phyloP scores from a whole-genome alignment of 1,140 invertebrate species.

The Aphelenchoides avenae region DNA sequence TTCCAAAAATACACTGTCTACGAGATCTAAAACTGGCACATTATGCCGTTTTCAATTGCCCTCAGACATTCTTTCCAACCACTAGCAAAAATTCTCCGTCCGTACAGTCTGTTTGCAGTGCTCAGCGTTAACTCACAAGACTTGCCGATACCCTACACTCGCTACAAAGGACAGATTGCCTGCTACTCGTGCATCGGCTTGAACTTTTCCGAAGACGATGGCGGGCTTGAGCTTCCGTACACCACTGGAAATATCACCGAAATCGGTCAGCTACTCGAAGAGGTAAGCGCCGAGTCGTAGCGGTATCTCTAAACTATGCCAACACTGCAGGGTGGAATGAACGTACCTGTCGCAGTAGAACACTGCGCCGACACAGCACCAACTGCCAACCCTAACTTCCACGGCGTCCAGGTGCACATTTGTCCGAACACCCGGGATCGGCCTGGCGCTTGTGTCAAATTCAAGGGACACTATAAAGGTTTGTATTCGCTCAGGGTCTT shows the following conservation, averaged over 20 bases:
- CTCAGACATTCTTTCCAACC: too few relatives aligned
- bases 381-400: slow-evolving; percentile 32
- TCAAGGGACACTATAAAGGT: slow-evolving; percentile 38
- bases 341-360: slow-evolving; percentile 20
- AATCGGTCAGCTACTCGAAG: slow-evolving; percentile 8
- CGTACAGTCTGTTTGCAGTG: neutral
- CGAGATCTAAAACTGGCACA: too few relatives aligned
- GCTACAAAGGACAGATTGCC: slow-evolving; percentile 35
- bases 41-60: too few relatives aligned
- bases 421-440: slow-evolving; percentile 33
- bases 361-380: slow-evolving; percentile 34
- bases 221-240: neutral
- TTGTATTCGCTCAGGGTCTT: slow-evolving; percentile 22
- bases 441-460: slow-evolving; percentile 43
- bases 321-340: slow-evolving; percentile 31
- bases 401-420: slow-evolving; percentile 30
- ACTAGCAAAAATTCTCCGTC: too few relatives aligned
- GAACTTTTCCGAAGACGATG: neutral
- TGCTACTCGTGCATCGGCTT: slow-evolving; percentile 42
- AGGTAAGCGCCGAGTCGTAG: slow-evolving; percentile 17
- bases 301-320: slow-evolving; percentile 9
- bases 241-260: neutral
- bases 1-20: too few relatives aligned
- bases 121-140: neutral
- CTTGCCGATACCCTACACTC: slow-evolving; percentile 15